These are phyloP conservation scores for Trilocha varians DNA, from an alignment of 2,888 invertebrate species.

Conservation along the genomic window DNA sequence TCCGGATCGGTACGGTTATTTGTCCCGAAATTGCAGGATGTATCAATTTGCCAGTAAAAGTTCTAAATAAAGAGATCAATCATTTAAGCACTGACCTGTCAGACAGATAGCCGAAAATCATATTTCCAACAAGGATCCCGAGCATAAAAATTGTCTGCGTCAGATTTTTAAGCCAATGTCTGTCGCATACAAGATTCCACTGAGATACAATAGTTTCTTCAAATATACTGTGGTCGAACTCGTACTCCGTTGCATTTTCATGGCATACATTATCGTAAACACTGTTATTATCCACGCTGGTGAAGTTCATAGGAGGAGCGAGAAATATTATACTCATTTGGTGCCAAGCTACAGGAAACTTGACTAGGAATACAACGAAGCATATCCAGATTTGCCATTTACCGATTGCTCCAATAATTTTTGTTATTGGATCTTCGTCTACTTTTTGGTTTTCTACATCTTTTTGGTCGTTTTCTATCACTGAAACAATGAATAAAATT, in stretches of 20 bases:
- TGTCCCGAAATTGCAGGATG: constrained; percentile 37
- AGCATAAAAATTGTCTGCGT: constrained; percentile 86
- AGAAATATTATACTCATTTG: constrained; percentile 85
- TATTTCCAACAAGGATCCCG: constrained; percentile 83
- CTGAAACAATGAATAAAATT: constrained; percentile 32
- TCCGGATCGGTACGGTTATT: constrained; percentile 31
- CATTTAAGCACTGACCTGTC: constrained; percentile 73
- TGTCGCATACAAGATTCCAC: constrained; percentile 83
- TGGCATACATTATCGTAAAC: constrained; percentile 65
- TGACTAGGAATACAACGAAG: constrained; percentile 78
- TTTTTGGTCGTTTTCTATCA: constrained; percentile 51
- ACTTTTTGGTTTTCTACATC: constrained; percentile 36
- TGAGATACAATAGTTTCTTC: constrained; percentile 81
- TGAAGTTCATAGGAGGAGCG: constrained; percentile 77
- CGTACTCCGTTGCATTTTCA: constrained; percentile 67
- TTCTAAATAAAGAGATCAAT: too few relatives aligned
- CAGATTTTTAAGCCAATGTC: constrained; percentile 78
- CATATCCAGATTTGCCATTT: constrained; percentile 84
- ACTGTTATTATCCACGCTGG: constrained; percentile 47
- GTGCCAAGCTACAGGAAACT: constrained; percentile 87
- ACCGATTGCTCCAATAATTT: constrained; percentile 80
- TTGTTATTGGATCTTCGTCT: constrained; percentile 76
- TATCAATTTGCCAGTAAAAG: constrained; percentile 30
- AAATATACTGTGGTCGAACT: constrained; percentile 78
- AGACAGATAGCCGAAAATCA: constrained; percentile 82